Evolutionary conservation across 2,888 invertebrate species (phyloP).

Genomic region (Phlogophora meticulosa): DNA sequence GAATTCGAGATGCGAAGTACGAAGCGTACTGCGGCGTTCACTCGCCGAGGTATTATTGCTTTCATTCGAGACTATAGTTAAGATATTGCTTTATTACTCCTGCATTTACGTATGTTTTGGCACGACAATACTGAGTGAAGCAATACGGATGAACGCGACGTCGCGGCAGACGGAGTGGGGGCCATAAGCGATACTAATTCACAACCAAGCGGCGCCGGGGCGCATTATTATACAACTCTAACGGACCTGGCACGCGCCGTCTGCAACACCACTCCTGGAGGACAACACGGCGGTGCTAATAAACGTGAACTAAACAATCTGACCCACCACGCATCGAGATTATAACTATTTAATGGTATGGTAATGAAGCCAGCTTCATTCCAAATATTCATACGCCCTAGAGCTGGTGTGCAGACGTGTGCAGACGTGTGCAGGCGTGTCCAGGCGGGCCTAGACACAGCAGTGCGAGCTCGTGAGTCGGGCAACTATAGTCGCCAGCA

Average conservation of each 20-base stretch:
- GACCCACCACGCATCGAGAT: neutral
- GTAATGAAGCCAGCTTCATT: conserved; percentile 38
- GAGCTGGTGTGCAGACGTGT: conserved; percentile 23
- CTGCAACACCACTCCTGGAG: conserved; percentile 22
- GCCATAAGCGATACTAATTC: conserved; percentile 81
- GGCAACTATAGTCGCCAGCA: conserved; percentile 66
- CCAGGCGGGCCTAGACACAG: conserved; percentile 55
- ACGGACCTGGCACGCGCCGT: conserved; percentile 21
- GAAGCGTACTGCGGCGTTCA: conserved; percentile 39
- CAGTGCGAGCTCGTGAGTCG: conserved; percentile 77
- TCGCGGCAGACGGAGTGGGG: conserved; percentile 57
- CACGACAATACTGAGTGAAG: conserved; percentile 78
- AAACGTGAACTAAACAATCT: neutral
- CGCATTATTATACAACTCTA: conserved; percentile 64
- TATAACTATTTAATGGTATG: neutral
- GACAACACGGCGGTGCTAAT: neutral
- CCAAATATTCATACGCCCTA: neutral
- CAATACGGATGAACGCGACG: conserved; percentile 57
- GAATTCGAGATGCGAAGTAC: conserved; percentile 62
- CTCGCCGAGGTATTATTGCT: conserved; percentile 62
- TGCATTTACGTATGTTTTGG: conserved; percentile 76
- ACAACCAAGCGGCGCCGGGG: conserved; percentile 84
- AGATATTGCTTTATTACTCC: conserved; percentile 81
- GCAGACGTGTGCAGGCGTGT: conserved; percentile 20
- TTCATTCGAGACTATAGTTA: conserved; percentile 71